These are phyloP conservation scores for Drosophila guanche DNA, from an alignment of 1,140 invertebrate genomes.

Conservation along the genomic window DNA sequence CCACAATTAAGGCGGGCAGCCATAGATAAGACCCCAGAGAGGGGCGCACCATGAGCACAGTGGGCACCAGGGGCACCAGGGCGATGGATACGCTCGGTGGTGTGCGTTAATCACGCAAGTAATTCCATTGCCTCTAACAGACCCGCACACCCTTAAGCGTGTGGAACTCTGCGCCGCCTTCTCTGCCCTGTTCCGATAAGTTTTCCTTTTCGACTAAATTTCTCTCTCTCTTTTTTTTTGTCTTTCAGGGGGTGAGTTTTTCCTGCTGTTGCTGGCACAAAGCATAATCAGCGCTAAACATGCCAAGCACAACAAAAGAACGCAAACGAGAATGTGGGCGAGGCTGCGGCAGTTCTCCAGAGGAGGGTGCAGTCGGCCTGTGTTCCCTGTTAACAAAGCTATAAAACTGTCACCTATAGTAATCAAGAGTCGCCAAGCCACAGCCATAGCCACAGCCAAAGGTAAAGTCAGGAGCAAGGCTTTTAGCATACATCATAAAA, in stretches of 20 bases:
- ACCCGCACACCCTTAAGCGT: conserved; percentile 13
- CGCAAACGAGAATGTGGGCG: conserved; percentile 8
- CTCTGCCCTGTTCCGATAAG: conserved; percentile 56
- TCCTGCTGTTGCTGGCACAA: conserved; percentile 43
- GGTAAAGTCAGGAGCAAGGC: conserved; percentile 64
- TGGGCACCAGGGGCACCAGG: conserved; percentile 6
- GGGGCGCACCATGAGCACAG: neutral
- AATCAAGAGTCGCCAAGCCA: conserved; percentile 41
- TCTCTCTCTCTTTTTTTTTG: neutral
- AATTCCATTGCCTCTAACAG: conserved; percentile 66
- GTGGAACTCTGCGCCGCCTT: conserved; percentile 8
- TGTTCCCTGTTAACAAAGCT: conserved; percentile 72
- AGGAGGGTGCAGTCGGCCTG: conserved; percentile 7
- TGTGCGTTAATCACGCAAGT: conserved; percentile 81
- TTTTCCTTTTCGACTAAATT: conserved; percentile 20
- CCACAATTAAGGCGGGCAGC: conserved; percentile 79
- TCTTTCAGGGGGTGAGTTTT: conserved; percentile 59
- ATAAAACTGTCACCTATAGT: conserved; percentile 78
- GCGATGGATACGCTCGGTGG: conserved; percentile 58
- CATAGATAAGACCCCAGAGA: conserved; percentile 69
- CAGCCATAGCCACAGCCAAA: conserved; percentile 4
- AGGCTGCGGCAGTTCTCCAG: neutral
- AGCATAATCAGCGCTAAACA: conserved; percentile 79
- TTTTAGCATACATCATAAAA: conserved; percentile 29
- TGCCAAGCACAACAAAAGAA: conserved; percentile 73